Evolutionary conservation across 2,113 vertebrate genomes (phyloP).

Genomic region (Hiodon alosoides): DNA sequence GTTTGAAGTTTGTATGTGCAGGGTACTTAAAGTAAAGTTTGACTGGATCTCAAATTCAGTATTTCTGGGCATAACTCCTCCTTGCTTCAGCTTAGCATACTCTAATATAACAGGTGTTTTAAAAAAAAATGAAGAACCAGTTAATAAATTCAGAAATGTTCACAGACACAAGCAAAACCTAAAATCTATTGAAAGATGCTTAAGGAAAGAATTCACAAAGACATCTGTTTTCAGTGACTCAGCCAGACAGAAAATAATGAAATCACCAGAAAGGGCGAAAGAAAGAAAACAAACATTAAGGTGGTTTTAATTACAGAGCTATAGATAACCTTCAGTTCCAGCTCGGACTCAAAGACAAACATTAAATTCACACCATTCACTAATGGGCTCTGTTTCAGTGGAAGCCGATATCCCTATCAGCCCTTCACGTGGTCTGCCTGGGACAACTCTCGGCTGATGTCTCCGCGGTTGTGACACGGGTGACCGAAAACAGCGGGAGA

Average conservation of each 20-base stretch:
- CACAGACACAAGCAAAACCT: constrained; percentile 58
- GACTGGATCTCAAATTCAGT: background rate
- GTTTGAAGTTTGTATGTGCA: background rate
- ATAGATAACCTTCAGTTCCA: constrained; percentile 61
- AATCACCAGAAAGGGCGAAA: constrained; percentile 52
- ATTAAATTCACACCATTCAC: constrained; percentile 58
- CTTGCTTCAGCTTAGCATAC: constrained; percentile 37
- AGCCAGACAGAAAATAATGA: constrained; percentile 57
- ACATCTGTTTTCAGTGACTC: constrained; percentile 67
- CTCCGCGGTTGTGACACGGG: constrained; percentile 47
- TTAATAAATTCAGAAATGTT: constrained; percentile 59
- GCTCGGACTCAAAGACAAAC: constrained; percentile 45
- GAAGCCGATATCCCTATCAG: constrained; percentile 54
- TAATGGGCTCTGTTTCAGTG: constrained; percentile 49
- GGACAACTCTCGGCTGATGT: constrained; percentile 48
- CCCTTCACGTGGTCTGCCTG: constrained; percentile 51
- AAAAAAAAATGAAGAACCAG: constrained; percentile 45
- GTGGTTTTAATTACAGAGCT: constrained; percentile 61
- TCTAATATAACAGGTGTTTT: constrained; percentile 48
- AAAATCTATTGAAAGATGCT: constrained; percentile 49
- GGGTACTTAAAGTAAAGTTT: constrained; percentile 17
- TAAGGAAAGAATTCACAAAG: constrained; percentile 53
- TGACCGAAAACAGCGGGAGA: constrained; percentile 45
- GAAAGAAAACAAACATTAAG: constrained; percentile 36
- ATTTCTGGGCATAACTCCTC: constrained; percentile 1